These are phyloP conservation scores for Pogonocherus hispidulus DNA, from an alignment of 2,888 invertebrate genomes.

Conservation along the genomic window DNA sequence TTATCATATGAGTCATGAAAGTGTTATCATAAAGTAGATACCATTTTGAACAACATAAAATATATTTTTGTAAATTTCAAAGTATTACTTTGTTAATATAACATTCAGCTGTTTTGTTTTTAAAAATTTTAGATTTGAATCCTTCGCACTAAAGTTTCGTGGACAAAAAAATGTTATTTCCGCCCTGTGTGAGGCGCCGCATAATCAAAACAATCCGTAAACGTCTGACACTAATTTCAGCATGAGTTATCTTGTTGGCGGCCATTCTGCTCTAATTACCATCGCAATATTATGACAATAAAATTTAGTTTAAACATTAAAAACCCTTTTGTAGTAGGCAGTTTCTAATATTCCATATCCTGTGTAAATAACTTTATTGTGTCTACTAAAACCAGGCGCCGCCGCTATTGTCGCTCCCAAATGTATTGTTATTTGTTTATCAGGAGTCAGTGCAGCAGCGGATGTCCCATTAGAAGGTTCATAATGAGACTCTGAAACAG, in stretches of 20 bases:
- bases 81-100: too few species aligned
- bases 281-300: neutral
- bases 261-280: neutral
- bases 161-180: neutral
- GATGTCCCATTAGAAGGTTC: too few species aligned
- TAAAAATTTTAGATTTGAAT: too few species aligned
- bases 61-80: too few species aligned
- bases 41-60: too few species aligned
- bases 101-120: too few species aligned
- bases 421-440: slow-evolving; percentile 3
- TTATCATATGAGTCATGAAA: too few species aligned
- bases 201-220: neutral
- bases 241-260: neutral
- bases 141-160: neutral
- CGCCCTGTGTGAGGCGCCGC: neutral
- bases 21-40: too few species aligned
- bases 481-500: too few species aligned
- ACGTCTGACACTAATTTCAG: slow-evolving; percentile 2
- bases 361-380: slow-evolving; percentile 20
- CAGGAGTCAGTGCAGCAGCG: neutral
- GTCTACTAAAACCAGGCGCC: slow-evolving; percentile 15
- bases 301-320: slow-evolving; percentile 4
- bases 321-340: slow-evolving; percentile 1
- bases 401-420: neutral
- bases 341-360: slow-evolving; percentile 15